A percentile compares a stretch with the other conserved stretches of the same genome.
Conservation (phyloP, 2,888 invertebrate genomes). For the Boloria euphrosyne region DNA sequence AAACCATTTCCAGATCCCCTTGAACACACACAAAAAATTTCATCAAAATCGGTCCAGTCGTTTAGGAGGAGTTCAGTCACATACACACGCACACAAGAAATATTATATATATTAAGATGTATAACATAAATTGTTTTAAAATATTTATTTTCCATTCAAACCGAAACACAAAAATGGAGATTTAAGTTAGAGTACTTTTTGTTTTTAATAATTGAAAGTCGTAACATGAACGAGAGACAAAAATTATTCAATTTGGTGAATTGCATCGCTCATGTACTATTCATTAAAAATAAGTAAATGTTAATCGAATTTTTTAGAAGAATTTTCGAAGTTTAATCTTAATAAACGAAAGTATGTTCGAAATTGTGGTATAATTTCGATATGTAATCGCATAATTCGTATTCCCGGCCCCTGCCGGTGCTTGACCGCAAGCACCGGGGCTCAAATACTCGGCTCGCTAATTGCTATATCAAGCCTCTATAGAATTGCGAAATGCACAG, state of each 20-base stretch:
- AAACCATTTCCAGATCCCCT: no score
- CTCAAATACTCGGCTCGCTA: slow-evolving; percentile 21
- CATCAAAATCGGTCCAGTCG: no score
- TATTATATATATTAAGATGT: no score
- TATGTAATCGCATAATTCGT: slow-evolving; percentile 21
- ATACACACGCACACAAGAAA: no score
- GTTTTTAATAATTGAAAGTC: no score
- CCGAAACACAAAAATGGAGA: no score
- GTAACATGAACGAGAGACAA: neutral
- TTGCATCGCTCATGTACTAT: neutral
- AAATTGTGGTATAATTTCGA: slow-evolving; percentile 6
- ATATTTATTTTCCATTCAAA: no score
- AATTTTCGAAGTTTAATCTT: neutral
- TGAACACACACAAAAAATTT: no score
- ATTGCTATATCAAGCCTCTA: slow-evolving; percentile 26
- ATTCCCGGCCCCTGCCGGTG: slow-evolving; percentile 23
- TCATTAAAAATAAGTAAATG: neutral
- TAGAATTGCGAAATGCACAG: slow-evolving; percentile 12
- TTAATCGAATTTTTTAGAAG: neutral
- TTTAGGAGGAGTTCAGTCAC: no score
- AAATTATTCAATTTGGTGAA: neutral
- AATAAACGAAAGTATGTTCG: neutral
- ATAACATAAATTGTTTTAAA: no score
- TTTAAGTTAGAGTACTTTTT: no score
- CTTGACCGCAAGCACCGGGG: slow-evolving; percentile 27